Percentiles rank a stretch among this genome's conserved stretches.
Evolutionary conservation across 2,113 vertebrate genomes (phyloP).

Genomic region (Martes martes): DNA sequence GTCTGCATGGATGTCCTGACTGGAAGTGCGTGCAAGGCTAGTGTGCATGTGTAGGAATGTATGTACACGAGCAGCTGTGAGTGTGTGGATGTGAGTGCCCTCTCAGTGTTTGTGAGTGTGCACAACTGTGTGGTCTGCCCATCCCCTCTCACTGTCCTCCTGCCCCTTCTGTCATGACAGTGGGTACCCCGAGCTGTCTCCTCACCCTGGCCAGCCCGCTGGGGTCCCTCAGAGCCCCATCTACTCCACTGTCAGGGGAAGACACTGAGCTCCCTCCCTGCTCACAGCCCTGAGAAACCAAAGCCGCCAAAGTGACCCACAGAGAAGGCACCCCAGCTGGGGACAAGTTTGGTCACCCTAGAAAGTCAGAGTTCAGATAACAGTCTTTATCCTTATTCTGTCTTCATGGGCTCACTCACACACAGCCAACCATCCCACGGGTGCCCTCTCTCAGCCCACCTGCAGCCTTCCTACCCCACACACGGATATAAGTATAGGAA

Average conservation of each 20-base stretch:
- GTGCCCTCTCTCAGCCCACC: accelerated
- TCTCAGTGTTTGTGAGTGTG: not conserved
- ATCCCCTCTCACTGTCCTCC: not conserved
- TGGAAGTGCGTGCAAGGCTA: not conserved
- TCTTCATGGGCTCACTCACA: accelerated
- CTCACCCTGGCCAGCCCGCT: not conserved
- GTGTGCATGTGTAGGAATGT: accelerated
- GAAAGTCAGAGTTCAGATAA: constrained; percentile 24
- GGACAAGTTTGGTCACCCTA: constrained; percentile 29
- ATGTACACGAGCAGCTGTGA: not conserved
- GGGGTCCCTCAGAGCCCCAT: not conserved
- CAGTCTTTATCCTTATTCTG: not conserved
- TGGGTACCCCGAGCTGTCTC: not conserved
- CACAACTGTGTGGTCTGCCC: not conserved
- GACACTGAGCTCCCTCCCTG: not conserved
- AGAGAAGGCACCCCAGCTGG: not conserved
- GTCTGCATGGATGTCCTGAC: not conserved
- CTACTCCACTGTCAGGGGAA: not conserved
- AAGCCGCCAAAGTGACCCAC: not conserved
- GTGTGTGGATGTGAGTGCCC: not conserved
- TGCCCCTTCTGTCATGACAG: not conserved
- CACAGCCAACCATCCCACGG: not conserved
- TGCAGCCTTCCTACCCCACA: not conserved
- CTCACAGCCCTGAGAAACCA: constrained; percentile 19
- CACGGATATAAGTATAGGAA: not conserved